Evolutionary conservation across 2,888 invertebrate genomes (phyloP).

Genomic region (Cantharis flavilabris): DNA sequence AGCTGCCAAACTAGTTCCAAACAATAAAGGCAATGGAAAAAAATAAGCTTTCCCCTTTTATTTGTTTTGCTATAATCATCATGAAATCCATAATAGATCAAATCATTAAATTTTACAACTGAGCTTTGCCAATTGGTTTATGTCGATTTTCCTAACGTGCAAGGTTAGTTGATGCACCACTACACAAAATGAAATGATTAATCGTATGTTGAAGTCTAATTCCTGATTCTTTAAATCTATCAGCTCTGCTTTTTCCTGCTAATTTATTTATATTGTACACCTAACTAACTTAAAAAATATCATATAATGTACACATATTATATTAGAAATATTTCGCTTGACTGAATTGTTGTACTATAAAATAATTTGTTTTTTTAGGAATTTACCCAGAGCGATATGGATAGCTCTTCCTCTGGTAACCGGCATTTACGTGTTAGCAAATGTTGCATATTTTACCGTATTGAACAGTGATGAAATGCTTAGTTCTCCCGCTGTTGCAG

Average conservation of each 20-base stretch:
- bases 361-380: conserved; percentile 65
- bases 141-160: no score
- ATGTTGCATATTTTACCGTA: conserved; percentile 90
- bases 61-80: background rate
- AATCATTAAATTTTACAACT: no score
- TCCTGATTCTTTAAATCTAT: no score
- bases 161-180: no score
- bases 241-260: no score
- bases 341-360: background rate
- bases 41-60: background rate
- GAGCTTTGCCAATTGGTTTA: no score
- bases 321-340: background rate
- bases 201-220: background rate
- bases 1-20: no score
- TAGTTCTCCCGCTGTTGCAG: conserved; percentile 83
- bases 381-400: conserved; percentile 91
- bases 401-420: conserved; percentile 92
- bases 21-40: no score
- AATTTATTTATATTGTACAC: no score
- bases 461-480: conserved; percentile 81
- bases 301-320: no score
- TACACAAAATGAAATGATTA: background rate
- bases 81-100: no score
- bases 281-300: no score
- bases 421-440: conserved; percentile 85